Evolutionary conservation across 2,113 vertebrate genomes (phyloP), one percentile per base, ranked within the genome.

Genomic region (pig (Sus scrofa)): DNA sequence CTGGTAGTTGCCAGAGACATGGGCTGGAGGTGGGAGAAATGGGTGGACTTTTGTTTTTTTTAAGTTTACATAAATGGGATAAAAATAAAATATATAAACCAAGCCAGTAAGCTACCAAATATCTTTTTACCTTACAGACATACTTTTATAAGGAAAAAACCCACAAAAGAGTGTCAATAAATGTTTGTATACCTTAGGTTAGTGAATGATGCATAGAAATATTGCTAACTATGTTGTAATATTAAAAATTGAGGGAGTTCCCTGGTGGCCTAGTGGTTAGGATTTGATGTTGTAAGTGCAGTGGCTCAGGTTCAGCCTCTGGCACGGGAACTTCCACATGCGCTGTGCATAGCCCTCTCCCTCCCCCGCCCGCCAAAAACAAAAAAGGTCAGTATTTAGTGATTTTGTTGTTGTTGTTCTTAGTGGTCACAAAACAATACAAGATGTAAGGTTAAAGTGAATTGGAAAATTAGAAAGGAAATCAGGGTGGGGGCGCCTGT

Each of bases 141-240:
- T 6, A 65, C n/a, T 65, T 54, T 19, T 63, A 27, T 34, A 54
- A 26, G 39, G n/a, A 14, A 65, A 44, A 44, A 44, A 44, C 44
- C 44, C 44, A 44, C 44, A 44, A 26, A 39, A 60, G 79, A 79
- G 12, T 84, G 10, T 75, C 34, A 67, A 54, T 67, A 60, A 77
- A 60, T 88, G 1, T 67, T 54, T 88, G 0, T 78, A 13, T 32
- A 39, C 12, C 16, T 83, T 88, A 91, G 9, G 19, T 9, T 44
- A 60, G 50, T 78, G 87, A 83, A n/a, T 65, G 83, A 65, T 73
- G 60, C 14, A 83, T 27, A 73, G 39, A 96, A 83, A 58, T 74
- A 73, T 56, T 85, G 27, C 24, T 39, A 1, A 65, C 37, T 52
- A 15, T 96, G 44, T 37, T 89, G 13, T 54, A 79, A 84, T 73